Percentiles rank a stretch among this genome's conserved stretches.
phyloP scores from a whole-genome alignment of 2,797 vertebrate genomes.

The Gadopsis bispinosus region DNA sequence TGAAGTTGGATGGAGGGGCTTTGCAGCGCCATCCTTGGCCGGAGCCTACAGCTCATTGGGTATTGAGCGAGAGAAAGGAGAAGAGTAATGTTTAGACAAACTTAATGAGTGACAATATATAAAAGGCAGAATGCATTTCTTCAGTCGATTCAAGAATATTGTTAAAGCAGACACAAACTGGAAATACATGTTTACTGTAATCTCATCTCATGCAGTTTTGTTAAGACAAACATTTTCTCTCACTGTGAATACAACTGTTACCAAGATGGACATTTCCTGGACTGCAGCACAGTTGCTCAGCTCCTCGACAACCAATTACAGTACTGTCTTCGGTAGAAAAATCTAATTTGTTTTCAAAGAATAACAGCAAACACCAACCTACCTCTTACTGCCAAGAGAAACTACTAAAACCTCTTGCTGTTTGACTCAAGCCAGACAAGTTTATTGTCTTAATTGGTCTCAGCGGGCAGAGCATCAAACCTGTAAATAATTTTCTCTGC shows the following conservation, averaged over 20 bases:
- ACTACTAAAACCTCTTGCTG: slow-evolving; percentile 47
- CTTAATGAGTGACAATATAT: background rate
- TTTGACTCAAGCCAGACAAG: slow-evolving; percentile 59
- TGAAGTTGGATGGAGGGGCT: background rate
- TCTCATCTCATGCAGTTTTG: background rate
- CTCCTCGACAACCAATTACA: slow-evolving; percentile 40
- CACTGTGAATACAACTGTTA: background rate
- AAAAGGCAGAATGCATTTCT: background rate
- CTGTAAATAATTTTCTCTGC: slow-evolving; percentile 60
- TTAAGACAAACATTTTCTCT: background rate
- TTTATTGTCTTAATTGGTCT: slow-evolving; percentile 72
- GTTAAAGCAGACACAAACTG: background rate
- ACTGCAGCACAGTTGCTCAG: background rate
- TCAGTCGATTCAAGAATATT: background rate
- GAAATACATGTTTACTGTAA: background rate
- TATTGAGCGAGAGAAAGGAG: background rate
- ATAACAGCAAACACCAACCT: slow-evolving; percentile 43
- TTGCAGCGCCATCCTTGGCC: background rate
- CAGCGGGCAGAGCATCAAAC: slow-evolving; percentile 60
- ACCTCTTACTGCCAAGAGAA: slow-evolving; percentile 52
- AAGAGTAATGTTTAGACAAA: background rate
- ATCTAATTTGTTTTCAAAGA: slow-evolving; percentile 40
- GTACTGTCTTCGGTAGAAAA: slow-evolving; percentile 33
- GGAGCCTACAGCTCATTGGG: background rate
- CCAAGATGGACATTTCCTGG: slow-evolving; percentile 10